These are phyloP conservation scores for Oasisia sp. DNA, from an alignment of 2,888 invertebrate species.

Conservation along the genomic window DNA sequence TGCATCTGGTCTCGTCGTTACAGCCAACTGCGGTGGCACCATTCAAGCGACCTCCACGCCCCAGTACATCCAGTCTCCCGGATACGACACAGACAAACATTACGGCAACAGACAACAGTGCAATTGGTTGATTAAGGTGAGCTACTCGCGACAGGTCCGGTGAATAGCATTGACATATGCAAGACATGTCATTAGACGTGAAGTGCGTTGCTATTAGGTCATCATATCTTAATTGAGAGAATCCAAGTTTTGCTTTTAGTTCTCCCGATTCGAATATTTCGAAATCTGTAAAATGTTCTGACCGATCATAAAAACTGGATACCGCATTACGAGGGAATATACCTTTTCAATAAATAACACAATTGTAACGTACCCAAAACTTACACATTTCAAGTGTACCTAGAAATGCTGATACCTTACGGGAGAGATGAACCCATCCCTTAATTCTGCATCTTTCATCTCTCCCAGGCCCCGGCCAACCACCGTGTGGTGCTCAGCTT, in stretches of 20 bases:
- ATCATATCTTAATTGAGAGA: too few relatives aligned
- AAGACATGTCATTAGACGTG: too few relatives aligned
- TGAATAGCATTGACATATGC: background rate
- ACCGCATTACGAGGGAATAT: too few relatives aligned
- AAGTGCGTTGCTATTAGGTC: too few relatives aligned
- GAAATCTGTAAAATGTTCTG: too few relatives aligned
- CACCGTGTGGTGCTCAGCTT: background rate
- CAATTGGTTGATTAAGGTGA: background rate
- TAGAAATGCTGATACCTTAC: background rate
- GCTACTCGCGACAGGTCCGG: background rate
- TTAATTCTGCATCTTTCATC: background rate
- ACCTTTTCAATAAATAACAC: too few relatives aligned
- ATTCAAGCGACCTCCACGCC: background rate
- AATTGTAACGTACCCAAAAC: too few relatives aligned
- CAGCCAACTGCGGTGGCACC: background rate
- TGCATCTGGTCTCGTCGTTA: background rate
- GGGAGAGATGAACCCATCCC: background rate
- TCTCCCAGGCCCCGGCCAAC: background rate
- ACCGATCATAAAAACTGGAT: too few relatives aligned
- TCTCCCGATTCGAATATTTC: too few relatives aligned
- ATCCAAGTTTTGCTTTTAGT: too few relatives aligned
- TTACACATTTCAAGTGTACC: too few relatives aligned
- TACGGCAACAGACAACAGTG: slow-evolving; percentile 21
- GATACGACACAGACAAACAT: background rate
- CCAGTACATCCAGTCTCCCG: slow-evolving; percentile 8